Conservation (phyloP, 2,113 vertebrate genomes). For the Mormyrus lacerda region DNA sequence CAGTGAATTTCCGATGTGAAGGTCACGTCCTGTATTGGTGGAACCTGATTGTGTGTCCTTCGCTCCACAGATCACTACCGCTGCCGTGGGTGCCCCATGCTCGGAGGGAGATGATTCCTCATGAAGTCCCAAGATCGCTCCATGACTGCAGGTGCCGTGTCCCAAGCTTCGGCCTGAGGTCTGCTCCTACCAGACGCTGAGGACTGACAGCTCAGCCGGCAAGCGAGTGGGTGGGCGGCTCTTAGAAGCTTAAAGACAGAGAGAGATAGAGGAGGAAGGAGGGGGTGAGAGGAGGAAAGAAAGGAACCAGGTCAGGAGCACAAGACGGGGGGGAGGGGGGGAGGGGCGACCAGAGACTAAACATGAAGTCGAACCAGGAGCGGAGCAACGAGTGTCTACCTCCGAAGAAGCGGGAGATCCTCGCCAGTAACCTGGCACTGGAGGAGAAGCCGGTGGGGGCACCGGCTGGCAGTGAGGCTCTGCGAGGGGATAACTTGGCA, state of each 20-base stretch:
- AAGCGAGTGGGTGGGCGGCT: slow-evolving; percentile 63
- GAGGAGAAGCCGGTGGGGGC: slow-evolving; percentile 77
- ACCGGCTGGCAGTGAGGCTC: slow-evolving; percentile 64
- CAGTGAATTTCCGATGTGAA: neutral
- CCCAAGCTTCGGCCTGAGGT: slow-evolving; percentile 68
- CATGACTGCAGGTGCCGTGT: slow-evolving; percentile 77
- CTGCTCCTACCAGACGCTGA: slow-evolving; percentile 66
- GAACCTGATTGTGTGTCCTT: slow-evolving; percentile 12
- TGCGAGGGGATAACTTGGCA: slow-evolving; percentile 75
- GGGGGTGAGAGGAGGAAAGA: slow-evolving; percentile 11
- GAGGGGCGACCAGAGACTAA: slow-evolving; percentile 11
- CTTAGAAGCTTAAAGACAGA: slow-evolving; percentile 34
- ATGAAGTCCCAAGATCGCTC: slow-evolving; percentile 85
- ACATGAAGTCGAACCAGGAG: slow-evolving; percentile 98
- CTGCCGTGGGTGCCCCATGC: slow-evolving; percentile 51
- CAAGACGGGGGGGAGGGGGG: neutral
- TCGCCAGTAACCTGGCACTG: slow-evolving; percentile 73
- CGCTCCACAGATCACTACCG: slow-evolving; percentile 43
- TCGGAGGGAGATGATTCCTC: slow-evolving; percentile 89
- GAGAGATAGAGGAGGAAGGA: slow-evolving; percentile 11
- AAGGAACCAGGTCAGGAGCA: slow-evolving; percentile 14
- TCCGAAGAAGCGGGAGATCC: slow-evolving; percentile 95
- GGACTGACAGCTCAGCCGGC: slow-evolving; percentile 34
- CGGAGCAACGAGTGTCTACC: slow-evolving; percentile 96
- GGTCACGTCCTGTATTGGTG: neutral